Base-by-base conservation (phyloP, 2,888 invertebrate genomes). In the Zootermopsis nevadensis region DNA sequence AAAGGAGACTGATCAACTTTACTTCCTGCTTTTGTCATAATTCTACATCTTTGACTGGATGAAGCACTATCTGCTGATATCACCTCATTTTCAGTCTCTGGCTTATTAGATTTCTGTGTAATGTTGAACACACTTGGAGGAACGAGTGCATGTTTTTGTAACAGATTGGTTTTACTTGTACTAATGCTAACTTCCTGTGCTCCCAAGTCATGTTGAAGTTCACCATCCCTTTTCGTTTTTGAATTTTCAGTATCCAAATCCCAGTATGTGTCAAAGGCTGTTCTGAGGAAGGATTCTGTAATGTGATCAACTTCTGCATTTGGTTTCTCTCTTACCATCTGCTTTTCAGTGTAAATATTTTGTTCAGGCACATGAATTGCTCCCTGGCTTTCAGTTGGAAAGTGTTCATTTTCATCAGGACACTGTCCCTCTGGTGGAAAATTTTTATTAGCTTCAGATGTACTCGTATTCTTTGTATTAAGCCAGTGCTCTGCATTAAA, bases 271-370 rank as follows among this genome's bases (percentile, higher is more conserved):
- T 85, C 81, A 83, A 86, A 86, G 38, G 86, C 86, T 81, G 80
- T 35, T 27, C 86, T 84, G 30, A 85, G 81, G 77, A 86, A 85
- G n/a, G 86, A 86, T 33, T 86, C 85, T 33, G 84, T 85, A 31
- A 86, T 69, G 31, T 74, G 38, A 4, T 83, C 82, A 83, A 72
- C 22, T 31, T 81, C 35, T 8, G 7, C 53, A 53, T 22, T 38
- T 60, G 27, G 60, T 15, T 2, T 1, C 8, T 60, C 60, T 1
- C 12, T 60, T 27, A 60, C 27, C 7, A 8, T 12, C 22, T 22
- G 15, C n/a, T 55, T n/a, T n/a, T 55, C 55, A 1, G 6, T 55
- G n/a, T 60, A 12, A n/a, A 27, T n/a, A 8, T 27, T n/a, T 27
- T 55, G 22, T 42, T n/a, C 55, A 12, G n/a, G n/a, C n/a, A n/a